phyloP scores from a whole-genome alignment of 2,888 invertebrate genomes.

The Acanthococcus lagerstroemiae region DNA sequence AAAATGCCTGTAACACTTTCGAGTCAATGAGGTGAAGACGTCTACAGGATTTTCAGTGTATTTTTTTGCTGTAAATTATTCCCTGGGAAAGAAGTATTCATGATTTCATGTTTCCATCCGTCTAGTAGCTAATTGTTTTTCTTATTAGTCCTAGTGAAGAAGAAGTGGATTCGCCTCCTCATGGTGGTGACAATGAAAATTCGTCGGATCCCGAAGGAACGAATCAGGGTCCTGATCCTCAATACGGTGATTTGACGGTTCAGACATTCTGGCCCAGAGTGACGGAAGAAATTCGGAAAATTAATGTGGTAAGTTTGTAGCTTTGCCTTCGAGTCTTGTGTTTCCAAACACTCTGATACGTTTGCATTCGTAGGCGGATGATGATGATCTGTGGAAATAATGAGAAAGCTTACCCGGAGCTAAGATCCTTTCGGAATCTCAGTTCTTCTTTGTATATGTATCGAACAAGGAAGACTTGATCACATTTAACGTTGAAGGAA shows the following conservation, averaged over 20 bases:
- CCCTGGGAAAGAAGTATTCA: background rate
- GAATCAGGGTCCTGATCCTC: conserved; percentile 1
- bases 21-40: background rate
- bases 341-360: too few relatives aligned
- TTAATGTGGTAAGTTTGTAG: conserved; percentile 57
- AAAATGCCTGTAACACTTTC: background rate
- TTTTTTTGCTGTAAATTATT: background rate
- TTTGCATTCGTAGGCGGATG: too few relatives aligned
- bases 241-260: conserved; percentile 40
- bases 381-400: too few relatives aligned
- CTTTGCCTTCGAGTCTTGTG: too few relatives aligned
- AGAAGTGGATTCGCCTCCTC: conserved; percentile 42
- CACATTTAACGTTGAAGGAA: too few relatives aligned
- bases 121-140: background rate
- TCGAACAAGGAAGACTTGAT: too few relatives aligned
- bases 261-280: conserved; percentile 75
- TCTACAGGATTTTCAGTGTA: background rate
- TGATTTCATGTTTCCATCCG: background rate
- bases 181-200: conserved; percentile 42
- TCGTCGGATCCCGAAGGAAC: conserved; percentile 37
- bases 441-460: conserved; percentile 5
- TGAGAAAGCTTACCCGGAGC: too few relatives aligned
- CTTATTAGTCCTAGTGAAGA: conserved; percentile 42
- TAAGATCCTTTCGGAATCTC: too few relatives aligned
- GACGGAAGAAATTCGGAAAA: conserved; percentile 66